Evolutionary conservation across 2,888 invertebrate genomes (phyloP).

Genomic region (Mythimna loreyi): DNA sequence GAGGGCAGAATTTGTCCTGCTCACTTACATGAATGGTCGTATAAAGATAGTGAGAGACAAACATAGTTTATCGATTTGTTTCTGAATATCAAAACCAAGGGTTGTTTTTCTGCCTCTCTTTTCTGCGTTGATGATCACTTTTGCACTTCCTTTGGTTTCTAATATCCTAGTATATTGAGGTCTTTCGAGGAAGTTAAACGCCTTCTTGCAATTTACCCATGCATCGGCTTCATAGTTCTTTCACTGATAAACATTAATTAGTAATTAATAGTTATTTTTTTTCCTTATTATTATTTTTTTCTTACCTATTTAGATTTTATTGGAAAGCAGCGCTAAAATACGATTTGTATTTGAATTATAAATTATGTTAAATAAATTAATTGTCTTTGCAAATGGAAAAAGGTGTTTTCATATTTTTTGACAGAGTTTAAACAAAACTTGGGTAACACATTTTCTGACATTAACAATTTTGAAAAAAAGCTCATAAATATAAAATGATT

Average conservation of each 20-base stretch:
- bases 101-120: neutral
- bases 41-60: slow-evolving; percentile 12
- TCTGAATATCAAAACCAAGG: neutral
- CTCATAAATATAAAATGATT: too few species aligned
- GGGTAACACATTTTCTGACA: too few species aligned
- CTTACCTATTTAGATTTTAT: neutral
- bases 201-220: neutral
- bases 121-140: neutral
- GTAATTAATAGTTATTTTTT: too few species aligned
- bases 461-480: too few species aligned
- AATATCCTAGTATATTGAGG: slow-evolving; percentile 22
- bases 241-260: neutral
- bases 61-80: neutral
- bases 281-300: too few species aligned
- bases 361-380: too few species aligned
- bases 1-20: neutral
- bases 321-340: neutral
- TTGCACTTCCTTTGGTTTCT: neutral
- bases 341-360: too few species aligned
- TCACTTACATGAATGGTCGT: neutral
- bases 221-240: neutral
- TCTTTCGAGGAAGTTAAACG: slow-evolving; percentile 1
- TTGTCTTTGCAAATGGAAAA: too few species aligned
- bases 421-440: too few species aligned
- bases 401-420: too few species aligned